Evolutionary conservation across 1,140 invertebrate genomes (phyloP).

Genomic region (Polyergus mexicanus): DNA sequence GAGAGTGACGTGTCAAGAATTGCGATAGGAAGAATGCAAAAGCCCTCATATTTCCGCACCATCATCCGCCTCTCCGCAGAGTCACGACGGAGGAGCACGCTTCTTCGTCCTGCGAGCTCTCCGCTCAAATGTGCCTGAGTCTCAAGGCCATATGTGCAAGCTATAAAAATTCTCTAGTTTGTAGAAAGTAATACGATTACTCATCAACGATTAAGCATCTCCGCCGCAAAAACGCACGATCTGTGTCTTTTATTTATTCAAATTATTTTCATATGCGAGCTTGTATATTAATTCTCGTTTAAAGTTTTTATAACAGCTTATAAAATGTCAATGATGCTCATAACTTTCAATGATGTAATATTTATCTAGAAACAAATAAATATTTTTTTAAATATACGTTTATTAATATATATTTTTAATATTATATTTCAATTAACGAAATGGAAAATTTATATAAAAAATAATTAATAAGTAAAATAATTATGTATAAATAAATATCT

Average conservation of each 20-base stretch:
- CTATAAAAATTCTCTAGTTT: conserved; percentile 60
- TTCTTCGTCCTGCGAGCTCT: conserved; percentile 45
- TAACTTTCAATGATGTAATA: background rate
- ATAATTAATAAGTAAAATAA: background rate
- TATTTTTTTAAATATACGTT: background rate
- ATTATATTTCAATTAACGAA: too few relatives aligned
- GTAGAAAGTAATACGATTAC: conserved; percentile 75
- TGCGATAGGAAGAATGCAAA: conserved; percentile 54
- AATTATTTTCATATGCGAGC: conserved; percentile 21
- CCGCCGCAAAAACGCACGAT: background rate
- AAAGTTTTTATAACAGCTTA: background rate
- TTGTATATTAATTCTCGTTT: background rate
- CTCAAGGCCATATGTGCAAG: conserved; percentile 53
- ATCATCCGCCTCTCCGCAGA: conserved; percentile 47
- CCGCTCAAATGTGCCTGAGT: conserved; percentile 53
- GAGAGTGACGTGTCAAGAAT: conserved; percentile 55
- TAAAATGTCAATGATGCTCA: background rate
- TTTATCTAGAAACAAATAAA: background rate
- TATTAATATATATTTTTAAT: background rate
- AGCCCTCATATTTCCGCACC: conserved; percentile 52
- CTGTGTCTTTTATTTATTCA: conserved; percentile 3
- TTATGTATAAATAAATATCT: background rate
- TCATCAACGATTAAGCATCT: conserved; percentile 61
- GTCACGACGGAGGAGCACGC: conserved; percentile 45
- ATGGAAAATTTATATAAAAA: too few relatives aligned